phyloP scores from a whole-genome alignment of 2,113 vertebrate genomes.

The Galeopterus variegatus region DNA sequence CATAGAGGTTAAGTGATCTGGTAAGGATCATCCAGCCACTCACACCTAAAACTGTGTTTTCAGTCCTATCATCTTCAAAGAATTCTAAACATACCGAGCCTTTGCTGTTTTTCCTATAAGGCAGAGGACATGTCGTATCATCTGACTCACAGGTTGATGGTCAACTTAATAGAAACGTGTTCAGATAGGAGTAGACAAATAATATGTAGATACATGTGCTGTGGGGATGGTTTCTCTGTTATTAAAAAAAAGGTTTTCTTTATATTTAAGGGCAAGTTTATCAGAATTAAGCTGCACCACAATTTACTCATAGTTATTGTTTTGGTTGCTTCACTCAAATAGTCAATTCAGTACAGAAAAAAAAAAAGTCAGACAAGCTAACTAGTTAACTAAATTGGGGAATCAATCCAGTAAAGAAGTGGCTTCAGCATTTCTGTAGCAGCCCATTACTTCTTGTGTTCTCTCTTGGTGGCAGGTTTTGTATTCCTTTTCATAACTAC shows the following conservation, averaged over 20 bases:
- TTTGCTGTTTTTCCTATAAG: not conserved
- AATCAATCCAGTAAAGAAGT: not conserved
- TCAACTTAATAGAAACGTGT: conserved; percentile 2
- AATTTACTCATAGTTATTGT: not conserved
- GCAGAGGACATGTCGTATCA: not conserved
- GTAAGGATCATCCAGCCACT: not conserved
- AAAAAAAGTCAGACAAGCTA: not conserved
- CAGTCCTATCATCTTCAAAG: not conserved
- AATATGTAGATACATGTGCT: not conserved
- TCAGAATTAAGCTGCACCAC: not conserved
- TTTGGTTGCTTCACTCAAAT: conserved; percentile 10
- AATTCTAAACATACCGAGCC: not conserved
- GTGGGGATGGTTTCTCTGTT: not conserved
- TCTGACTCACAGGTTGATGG: not conserved
- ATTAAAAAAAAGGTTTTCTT: conserved; percentile 42
- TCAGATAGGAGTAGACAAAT: not conserved
- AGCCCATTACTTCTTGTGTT: not conserved
- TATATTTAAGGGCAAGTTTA: conserved; percentile 21
- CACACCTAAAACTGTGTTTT: not conserved
- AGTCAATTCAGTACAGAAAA: conserved; percentile 12
- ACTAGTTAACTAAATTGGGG: not conserved
- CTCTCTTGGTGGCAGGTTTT: conserved; percentile 53
- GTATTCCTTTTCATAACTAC: conserved; percentile 63
- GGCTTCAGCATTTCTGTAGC: not conserved
- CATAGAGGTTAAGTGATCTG: not conserved